phyloP scores from a whole-genome alignment of 2,797 vertebrate genomes.

The Thunnus albacares region DNA sequence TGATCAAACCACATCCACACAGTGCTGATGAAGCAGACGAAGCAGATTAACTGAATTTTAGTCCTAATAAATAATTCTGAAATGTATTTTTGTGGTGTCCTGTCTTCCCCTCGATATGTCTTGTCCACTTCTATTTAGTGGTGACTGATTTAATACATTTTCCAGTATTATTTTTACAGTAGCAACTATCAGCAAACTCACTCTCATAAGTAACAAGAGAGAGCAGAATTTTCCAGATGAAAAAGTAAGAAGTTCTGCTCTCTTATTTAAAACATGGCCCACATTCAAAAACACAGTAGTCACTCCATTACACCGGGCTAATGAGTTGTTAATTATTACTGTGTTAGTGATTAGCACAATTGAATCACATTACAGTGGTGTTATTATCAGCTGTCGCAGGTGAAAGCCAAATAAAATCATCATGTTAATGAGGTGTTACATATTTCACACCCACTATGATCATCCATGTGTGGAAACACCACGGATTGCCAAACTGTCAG shows the following conservation, averaged over 20 bases:
- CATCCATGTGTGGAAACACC: slow-evolving; percentile 21
- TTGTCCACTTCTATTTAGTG: slow-evolving; percentile 3
- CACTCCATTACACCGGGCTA: slow-evolving; percentile 23
- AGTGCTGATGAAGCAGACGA: slow-evolving; percentile 5
- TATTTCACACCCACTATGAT: slow-evolving; percentile 44
- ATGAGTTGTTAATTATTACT: slow-evolving; percentile 54
- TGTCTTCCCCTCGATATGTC: background rate
- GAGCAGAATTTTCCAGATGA: slow-evolving; percentile 38
- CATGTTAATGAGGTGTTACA: slow-evolving; percentile 56
- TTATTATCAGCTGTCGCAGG: slow-evolving; percentile 48
- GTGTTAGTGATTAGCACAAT: slow-evolving; percentile 48
- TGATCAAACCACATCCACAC: background rate
- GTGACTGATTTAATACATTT: slow-evolving; percentile 11
- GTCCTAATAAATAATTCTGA: background rate
- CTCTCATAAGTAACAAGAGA: background rate
- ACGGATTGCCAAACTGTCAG: slow-evolving; percentile 7
- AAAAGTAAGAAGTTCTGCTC: slow-evolving; percentile 34
- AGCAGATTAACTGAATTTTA: background rate
- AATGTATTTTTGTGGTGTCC: background rate
- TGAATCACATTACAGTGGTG: slow-evolving; percentile 39
- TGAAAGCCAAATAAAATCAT: slow-evolving; percentile 51
- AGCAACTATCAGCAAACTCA: slow-evolving; percentile 15
- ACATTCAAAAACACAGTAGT: slow-evolving; percentile 26
- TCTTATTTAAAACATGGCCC: slow-evolving; percentile 22
- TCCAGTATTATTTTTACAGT: background rate